phyloP scores from a whole-genome alignment of 2,113 vertebrate species.

The Sialia sialis region DNA sequence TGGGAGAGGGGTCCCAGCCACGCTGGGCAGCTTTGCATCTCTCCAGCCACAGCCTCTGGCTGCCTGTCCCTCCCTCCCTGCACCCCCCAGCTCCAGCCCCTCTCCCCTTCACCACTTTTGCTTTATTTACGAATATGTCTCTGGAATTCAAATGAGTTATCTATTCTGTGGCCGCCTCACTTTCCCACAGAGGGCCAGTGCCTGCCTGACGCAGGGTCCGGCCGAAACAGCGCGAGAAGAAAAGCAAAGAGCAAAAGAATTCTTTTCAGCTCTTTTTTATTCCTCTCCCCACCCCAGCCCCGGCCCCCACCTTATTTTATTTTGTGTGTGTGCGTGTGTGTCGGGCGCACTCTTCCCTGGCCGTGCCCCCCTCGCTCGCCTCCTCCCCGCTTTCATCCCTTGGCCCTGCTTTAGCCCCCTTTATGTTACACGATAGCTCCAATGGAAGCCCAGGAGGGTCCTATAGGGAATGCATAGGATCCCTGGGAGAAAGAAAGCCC shows the following conservation, averaged over 20 bases:
- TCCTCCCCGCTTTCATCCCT: conserved; percentile 54
- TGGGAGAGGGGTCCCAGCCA: background rate
- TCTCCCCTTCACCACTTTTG: conserved; percentile 68
- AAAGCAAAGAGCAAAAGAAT: conserved; percentile 78
- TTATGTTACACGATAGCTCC: conserved; percentile 88
- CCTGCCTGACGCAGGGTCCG: conserved; percentile 73
- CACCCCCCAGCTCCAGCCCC: conserved; percentile 1
- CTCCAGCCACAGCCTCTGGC: background rate
- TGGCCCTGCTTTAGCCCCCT: conserved; percentile 82
- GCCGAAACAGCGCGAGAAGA: conserved; percentile 71
- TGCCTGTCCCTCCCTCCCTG: background rate
- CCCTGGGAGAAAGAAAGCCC: conserved; percentile 86
- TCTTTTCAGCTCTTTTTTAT: conserved; percentile 79
- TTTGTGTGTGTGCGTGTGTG: conserved; percentile 33
- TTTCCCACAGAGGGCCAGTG: conserved; percentile 81
- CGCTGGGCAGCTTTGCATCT: background rate
- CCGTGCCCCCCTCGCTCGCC: conserved; percentile 17
- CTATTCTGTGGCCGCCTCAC: conserved; percentile 79
- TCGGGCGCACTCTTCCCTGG: conserved; percentile 14
- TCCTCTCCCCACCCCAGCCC: background rate
- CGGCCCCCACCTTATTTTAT: background rate
- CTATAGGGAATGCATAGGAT: conserved; percentile 80
- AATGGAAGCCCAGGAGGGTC: conserved; percentile 88
- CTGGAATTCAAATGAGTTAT: conserved; percentile 84
- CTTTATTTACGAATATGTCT: conserved; percentile 80